A percentile compares a stretch with the other conserved stretches of the same genome.
Evolutionary conservation across 2,797 vertebrate genomes (phyloP).

Genomic region (Cottoperca gobio): DNA sequence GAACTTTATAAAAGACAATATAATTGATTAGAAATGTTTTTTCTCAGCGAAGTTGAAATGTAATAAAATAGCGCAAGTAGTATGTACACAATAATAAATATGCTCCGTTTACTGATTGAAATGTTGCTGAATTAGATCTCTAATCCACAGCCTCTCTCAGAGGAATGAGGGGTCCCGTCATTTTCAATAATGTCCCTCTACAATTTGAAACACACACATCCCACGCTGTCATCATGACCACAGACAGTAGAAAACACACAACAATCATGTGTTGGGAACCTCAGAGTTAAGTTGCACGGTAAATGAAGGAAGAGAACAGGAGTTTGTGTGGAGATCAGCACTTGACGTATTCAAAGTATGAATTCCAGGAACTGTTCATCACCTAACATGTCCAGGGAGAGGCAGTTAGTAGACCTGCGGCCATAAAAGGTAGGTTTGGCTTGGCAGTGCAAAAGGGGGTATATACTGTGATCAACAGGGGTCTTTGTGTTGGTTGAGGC

Average conservation of each 20-base stretch:
- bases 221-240: background rate
- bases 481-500: slow-evolving; percentile 73
- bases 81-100: slow-evolving; percentile 83
- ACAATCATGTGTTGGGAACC: slow-evolving; percentile 25
- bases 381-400: slow-evolving; percentile 86
- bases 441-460: slow-evolving; percentile 80
- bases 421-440: slow-evolving; percentile 86
- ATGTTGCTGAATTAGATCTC: slow-evolving; percentile 35
- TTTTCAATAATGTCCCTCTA: slow-evolving; percentile 30
- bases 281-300: background rate
- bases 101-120: slow-evolving; percentile 42
- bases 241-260: slow-evolving; percentile 16
- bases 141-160: slow-evolving; percentile 27
- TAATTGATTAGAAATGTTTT: slow-evolving; percentile 40
- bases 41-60: slow-evolving; percentile 40
- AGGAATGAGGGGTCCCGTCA: slow-evolving; percentile 14
- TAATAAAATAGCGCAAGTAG: slow-evolving; percentile 68
- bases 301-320: slow-evolving; percentile 1
- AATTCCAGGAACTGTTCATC: slow-evolving; percentile 86
- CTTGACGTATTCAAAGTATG: slow-evolving; percentile 73
- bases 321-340: background rate
- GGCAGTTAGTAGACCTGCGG: slow-evolving; percentile 86
- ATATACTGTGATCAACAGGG: slow-evolving; percentile 73
- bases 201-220: slow-evolving; percentile 29
- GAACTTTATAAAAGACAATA: slow-evolving; percentile 42